phyloP scores from a whole-genome alignment of 2,888 invertebrate species.

The Amiota minor region DNA sequence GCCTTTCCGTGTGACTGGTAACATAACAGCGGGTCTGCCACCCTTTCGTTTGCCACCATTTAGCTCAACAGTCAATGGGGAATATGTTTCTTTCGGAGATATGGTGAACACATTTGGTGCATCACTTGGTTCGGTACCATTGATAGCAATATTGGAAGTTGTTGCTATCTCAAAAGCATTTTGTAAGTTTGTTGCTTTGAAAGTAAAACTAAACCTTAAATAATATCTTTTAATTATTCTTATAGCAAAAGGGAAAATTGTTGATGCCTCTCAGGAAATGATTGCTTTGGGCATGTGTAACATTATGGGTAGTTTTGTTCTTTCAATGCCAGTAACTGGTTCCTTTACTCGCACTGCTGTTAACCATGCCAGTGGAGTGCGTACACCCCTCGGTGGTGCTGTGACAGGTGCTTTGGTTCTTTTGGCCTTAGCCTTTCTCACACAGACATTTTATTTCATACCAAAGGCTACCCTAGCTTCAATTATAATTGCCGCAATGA shows the following conservation, averaged over 20 bases:
- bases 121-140: constrained; percentile 80
- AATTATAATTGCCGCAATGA: constrained; percentile 92
- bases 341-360: constrained; percentile 92
- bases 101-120: constrained; percentile 79
- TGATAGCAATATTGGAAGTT: constrained; percentile 83
- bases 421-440: constrained; percentile 84
- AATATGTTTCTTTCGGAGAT: constrained; percentile 76
- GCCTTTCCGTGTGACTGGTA: constrained; percentile 83
- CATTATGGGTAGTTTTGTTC: constrained; percentile 85
- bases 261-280: constrained; percentile 94
- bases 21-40: constrained; percentile 82
- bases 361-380: constrained; percentile 92
- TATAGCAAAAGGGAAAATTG: constrained; percentile 81
- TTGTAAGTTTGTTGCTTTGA: constrained; percentile 74
- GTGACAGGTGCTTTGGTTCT: constrained; percentile 85
- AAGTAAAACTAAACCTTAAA: background rate
- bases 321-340: constrained; percentile 90
- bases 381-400: constrained; percentile 86
- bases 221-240: constrained; percentile 30
- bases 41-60: constrained; percentile 81
- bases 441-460: constrained; percentile 89
- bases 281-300: constrained; percentile 89
- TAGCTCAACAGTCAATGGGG: constrained; percentile 77
- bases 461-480: constrained; percentile 90
- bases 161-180: constrained; percentile 87